These are phyloP conservation scores for Mythimna albipuncta DNA, from an alignment of 2,888 invertebrate species.

Conservation along the genomic window DNA sequence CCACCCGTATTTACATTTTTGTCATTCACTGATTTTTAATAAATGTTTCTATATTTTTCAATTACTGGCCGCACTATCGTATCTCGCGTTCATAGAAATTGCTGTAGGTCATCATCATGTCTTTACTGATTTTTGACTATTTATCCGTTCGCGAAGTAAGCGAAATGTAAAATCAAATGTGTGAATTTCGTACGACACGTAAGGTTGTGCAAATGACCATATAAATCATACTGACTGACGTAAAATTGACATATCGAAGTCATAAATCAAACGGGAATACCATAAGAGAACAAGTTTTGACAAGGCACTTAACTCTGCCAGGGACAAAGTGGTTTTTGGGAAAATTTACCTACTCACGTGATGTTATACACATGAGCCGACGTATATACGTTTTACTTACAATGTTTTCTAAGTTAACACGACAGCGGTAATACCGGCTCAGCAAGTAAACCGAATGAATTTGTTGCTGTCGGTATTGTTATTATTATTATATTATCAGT, in stretches of 20 bases:
- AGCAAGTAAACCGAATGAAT: not conserved
- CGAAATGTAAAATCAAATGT: slow-evolving; percentile 49
- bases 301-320: slow-evolving; percentile 83
- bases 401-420: slow-evolving; percentile 17
- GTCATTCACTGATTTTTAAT: slow-evolving; percentile 46
- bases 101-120: not conserved
- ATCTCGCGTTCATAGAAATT: slow-evolving; percentile 10
- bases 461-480: not conserved
- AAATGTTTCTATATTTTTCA: slow-evolving; percentile 41
- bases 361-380: slow-evolving; percentile 31
- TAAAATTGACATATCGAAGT: slow-evolving; percentile 88
- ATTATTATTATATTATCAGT: not conserved
- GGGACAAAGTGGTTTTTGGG: slow-evolving; percentile 80
- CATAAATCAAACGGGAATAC: slow-evolving; percentile 87
- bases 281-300: slow-evolving; percentile 87
- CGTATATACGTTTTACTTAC: slow-evolving; percentile 16
- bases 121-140: slow-evolving; percentile 16
- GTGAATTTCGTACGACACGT: slow-evolving; percentile 61
- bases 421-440: not conserved
- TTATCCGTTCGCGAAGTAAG: slow-evolving; percentile 29
- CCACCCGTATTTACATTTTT: slow-evolving; percentile 54
- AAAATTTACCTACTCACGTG: slow-evolving; percentile 68
- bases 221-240: slow-evolving; percentile 88
- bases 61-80: slow-evolving; percentile 13
- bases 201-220: slow-evolving; percentile 81